Base-by-base conservation (phyloP, 2,113 vertebrate species). In the Oenanthe oenanthe region DNA sequence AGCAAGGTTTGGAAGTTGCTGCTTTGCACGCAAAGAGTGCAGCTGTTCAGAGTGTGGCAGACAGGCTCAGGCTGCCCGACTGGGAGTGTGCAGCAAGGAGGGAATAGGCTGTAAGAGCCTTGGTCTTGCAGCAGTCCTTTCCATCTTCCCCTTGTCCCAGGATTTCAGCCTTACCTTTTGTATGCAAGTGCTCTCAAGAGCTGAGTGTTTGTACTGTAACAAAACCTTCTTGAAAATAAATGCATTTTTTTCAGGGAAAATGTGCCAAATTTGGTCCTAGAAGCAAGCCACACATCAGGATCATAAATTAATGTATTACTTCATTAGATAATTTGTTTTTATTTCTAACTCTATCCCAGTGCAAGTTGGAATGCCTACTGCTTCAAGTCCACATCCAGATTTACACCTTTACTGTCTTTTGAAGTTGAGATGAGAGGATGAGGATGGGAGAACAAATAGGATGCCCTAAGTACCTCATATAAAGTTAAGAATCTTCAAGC, bases 51-150 rank as follows among this genome's bases (percentile, higher is more conserved):
- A 67, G 54, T 8, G 48, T 72, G 34, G 56, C 34, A 16, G 16
- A 20, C 22, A 8, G 0, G 0, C 58, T 81, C 11, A 7, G 42
- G 56, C 81, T 42, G 68, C 38, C 15, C 0, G 2, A 2, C 50
- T 19, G 61, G 73, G 38, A 74, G 45, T 0, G 0, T 8, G 65
- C 17, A 17, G 16, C 21, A 4, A 12, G 34, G 29, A 85, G 32
- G 20, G 53, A 62, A 67, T 24, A 29, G 50, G 12, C 58, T 40
- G 3, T 4, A 22, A 68, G 34, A 56, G 15, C 62, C 28, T 57
- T 56, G 13, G 65, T 36, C 34, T 51, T 53, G 53, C 11, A 47
- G 48, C 29, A 63, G 43, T 25, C 38, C 21, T 81, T 89, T 85
- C 18, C 24, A 16, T 54, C 34, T 45, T 16, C 32, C 3, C 38